These are phyloP conservation scores for Pangasius sanitwongsei DNA, from an alignment of 2,797 vertebrate genomes.

Conservation along the genomic window DNA sequence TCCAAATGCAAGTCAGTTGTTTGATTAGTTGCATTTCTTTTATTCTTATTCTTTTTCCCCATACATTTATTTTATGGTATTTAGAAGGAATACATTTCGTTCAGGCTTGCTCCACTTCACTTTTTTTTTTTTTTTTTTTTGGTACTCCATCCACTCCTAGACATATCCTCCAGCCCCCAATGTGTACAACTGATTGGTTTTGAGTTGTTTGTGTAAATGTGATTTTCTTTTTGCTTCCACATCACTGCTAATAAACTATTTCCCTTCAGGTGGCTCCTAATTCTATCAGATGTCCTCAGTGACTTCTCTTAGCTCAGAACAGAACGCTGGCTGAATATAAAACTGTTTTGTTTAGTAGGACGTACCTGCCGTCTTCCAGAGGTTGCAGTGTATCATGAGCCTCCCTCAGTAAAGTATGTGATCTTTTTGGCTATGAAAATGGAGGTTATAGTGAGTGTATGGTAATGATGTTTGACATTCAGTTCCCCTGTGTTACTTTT, in stretches of 20 bases:
- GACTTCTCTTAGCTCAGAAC: conserved; percentile 30
- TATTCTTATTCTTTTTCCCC: not conserved
- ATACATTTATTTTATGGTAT: not conserved
- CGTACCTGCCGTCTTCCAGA: conserved; percentile 4
- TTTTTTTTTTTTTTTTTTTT: not conserved
- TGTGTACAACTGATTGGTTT: conserved; percentile 32
- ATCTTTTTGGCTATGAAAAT: conserved; percentile 9
- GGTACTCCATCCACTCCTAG: not conserved
- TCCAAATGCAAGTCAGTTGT: not conserved
- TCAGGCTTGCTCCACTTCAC: conserved; percentile 12
- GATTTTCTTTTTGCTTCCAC: conserved; percentile 33
- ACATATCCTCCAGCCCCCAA: not conserved
- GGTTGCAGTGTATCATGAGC: not conserved
- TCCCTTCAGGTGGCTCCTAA: conserved; percentile 28
- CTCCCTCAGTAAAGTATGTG: not conserved
- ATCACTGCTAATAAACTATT: conserved; percentile 27
- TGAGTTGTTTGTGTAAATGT: conserved; percentile 37
- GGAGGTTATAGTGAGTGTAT: conserved; percentile 20
- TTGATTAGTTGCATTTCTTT: not conserved
- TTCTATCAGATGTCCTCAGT: conserved; percentile 6
- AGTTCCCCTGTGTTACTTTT: conserved; percentile 23
- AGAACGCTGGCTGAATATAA: conserved; percentile 7
- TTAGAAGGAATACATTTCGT: not conserved
- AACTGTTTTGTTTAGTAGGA: not conserved
- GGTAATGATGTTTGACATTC: conserved; percentile 33